Conservation (phyloP, 2,888 invertebrate genomes). For the Xylophagus ater region DNA sequence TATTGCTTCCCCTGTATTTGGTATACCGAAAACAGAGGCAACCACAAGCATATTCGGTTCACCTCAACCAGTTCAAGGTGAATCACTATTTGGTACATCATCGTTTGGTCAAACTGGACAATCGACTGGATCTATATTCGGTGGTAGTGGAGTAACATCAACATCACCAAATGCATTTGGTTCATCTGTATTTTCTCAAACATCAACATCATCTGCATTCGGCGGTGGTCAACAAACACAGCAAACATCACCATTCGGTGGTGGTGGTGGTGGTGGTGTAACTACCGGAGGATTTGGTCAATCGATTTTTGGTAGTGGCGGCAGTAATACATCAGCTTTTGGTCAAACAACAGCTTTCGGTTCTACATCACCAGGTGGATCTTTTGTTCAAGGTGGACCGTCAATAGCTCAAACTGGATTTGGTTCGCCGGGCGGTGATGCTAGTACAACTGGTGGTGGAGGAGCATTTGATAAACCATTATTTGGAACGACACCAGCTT, state of each 20-base stretch:
- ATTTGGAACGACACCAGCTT: conserved; percentile 16
- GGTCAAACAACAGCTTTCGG: conserved; percentile 10
- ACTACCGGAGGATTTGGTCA: not conserved
- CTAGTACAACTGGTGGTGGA: conserved; percentile 19
- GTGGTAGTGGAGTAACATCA: not conserved
- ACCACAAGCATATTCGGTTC: conserved; percentile 11
- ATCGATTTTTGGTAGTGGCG: not conserved
- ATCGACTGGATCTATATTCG: conserved; percentile 17
- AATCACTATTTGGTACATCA: conserved; percentile 23
- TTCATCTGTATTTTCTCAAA: not conserved
- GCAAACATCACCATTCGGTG: conserved; percentile 13
- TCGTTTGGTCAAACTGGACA: conserved; percentile 8
- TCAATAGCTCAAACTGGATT: conserved; percentile 32
- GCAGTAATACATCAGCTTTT: not conserved
- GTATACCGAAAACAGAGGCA: conserved; percentile 7
- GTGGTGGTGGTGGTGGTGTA: conserved; percentile 6
- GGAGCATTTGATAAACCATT: too few relatives aligned
- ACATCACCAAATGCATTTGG: not conserved
- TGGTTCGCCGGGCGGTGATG: conserved; percentile 27
- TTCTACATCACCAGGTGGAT: conserved; percentile 6
- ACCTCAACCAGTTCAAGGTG: conserved; percentile 11
- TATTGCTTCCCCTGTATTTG: not conserved
- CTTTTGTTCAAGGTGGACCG: conserved; percentile 26
- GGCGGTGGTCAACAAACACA: too few relatives aligned
- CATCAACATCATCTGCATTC: too few relatives aligned